Evolutionary conservation across 2,797 vertebrate species (phyloP).

Genomic region (Steatocranus sp.): DNA sequence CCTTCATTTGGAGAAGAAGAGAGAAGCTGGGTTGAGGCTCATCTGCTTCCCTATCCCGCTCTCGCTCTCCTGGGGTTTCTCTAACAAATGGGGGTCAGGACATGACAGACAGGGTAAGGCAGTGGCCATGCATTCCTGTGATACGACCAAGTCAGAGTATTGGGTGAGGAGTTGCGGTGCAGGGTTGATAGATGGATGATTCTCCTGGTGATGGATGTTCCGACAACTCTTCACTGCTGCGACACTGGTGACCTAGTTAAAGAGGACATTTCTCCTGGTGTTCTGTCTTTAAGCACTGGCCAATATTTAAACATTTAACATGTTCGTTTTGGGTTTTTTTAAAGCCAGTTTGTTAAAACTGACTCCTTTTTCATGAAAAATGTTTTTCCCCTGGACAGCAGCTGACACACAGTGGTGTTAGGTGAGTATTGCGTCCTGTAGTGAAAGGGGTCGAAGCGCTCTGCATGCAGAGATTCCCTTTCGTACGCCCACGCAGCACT

Average conservation of each 20-base stretch:
- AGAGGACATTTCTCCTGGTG: constrained; percentile 35
- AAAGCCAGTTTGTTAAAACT: not conserved
- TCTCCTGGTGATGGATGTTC: constrained; percentile 62
- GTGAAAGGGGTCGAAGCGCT: not conserved
- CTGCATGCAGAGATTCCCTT: constrained; percentile 20
- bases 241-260: constrained; percentile 60
- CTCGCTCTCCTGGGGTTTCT: constrained; percentile 4
- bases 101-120: constrained; percentile 29
- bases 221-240: constrained; percentile 40
- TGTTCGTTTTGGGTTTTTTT: rapidly evolving
- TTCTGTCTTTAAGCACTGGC: not conserved
- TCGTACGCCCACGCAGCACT: constrained; percentile 25
- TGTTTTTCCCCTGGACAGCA: not conserved
- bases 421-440: constrained; percentile 15
- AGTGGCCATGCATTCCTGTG: constrained; percentile 32
- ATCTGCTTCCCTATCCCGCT: not conserved
- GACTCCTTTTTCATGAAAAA: not conserved
- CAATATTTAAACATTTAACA: not conserved
- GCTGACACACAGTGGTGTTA: not conserved
- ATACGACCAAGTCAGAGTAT: constrained; percentile 31
- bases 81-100: constrained; percentile 60
- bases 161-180: constrained; percentile 13
- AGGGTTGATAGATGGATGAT: constrained; percentile 63
- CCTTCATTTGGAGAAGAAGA: not conserved
- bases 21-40: constrained; percentile 19